Evolutionary conservation across 2,113 vertebrate genomes (phyloP).

Genomic region (Orcinus orca): DNA sequence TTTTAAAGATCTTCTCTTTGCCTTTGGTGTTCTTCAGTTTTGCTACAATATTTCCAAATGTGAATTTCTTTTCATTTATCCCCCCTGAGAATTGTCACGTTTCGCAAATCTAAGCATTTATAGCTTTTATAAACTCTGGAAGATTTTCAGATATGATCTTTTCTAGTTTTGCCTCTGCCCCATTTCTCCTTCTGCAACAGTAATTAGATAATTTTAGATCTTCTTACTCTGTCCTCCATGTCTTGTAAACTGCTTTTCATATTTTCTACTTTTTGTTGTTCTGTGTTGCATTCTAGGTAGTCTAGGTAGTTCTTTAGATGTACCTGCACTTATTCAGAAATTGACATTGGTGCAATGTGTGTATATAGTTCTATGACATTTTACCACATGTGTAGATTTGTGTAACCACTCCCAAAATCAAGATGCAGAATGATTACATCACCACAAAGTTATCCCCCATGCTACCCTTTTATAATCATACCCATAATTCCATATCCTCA

Average conservation of each 20-base stretch:
- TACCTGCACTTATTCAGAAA: background rate
- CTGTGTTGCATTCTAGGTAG: background rate
- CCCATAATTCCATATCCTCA: background rate
- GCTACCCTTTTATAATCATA: background rate
- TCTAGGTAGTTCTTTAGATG: background rate
- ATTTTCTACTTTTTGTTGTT: background rate
- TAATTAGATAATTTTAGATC: background rate
- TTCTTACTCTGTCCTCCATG: background rate
- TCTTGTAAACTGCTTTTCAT: background rate
- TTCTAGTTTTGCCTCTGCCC: background rate
- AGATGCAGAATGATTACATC: background rate
- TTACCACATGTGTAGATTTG: background rate
- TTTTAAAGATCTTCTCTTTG: background rate
- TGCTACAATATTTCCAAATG: background rate
- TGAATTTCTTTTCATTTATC: background rate
- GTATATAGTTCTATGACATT: background rate
- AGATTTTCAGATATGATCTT: background rate
- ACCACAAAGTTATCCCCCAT: background rate
- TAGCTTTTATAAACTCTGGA: background rate
- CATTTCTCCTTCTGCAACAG: background rate
- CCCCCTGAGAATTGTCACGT: background rate
- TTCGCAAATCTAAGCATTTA: background rate
- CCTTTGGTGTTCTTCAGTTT: background rate
- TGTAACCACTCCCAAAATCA: background rate
- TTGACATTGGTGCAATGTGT: background rate